A percentile compares a stretch with the other conserved stretches of the same genome.
These are phyloP conservation scores for Ochlodes sylvanus DNA, from an alignment of 2,888 invertebrate genomes.

Conservation along the genomic window DNA sequence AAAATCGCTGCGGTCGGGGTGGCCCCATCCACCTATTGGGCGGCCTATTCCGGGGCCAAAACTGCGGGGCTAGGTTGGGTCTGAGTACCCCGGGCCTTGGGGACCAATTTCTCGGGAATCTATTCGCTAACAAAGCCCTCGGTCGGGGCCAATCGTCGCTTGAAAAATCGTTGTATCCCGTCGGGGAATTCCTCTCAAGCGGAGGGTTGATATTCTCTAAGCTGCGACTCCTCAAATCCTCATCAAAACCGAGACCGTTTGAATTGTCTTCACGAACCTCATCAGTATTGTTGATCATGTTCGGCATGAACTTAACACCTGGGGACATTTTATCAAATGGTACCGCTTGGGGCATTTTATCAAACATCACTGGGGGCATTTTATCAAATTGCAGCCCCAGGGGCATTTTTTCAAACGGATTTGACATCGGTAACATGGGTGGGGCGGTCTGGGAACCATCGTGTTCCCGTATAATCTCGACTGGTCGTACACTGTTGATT, in stretches of 20 bases:
- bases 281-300: conserved; percentile 38
- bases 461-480: conserved; percentile 41
- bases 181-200: conserved; percentile 48
- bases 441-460: conserved; percentile 55
- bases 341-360: conserved; percentile 52
- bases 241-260: conserved; percentile 59
- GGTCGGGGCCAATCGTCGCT: conserved; percentile 48
- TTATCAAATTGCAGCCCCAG: conserved; percentile 63
- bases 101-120: conserved; percentile 74
- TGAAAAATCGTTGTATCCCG: conserved; percentile 55
- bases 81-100: conserved; percentile 41
- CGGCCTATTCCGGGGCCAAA: conserved; percentile 70
- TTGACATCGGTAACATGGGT: conserved; percentile 60
- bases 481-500: conserved; percentile 52
- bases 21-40: conserved; percentile 70
- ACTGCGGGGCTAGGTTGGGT: conserved; percentile 54
- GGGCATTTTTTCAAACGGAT: conserved; percentile 74
- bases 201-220: conserved; percentile 47
- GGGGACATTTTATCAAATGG: conserved; percentile 62
- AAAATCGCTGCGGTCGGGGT: conserved; percentile 74
- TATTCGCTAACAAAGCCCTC: conserved; percentile 53
- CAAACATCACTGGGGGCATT: conserved; percentile 69
- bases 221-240: conserved; percentile 58
- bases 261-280: conserved; percentile 49
- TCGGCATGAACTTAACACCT: conserved; percentile 49